Base-by-base conservation (phyloP, 2,888 invertebrate genomes). In the Ophion costatus region DNA sequence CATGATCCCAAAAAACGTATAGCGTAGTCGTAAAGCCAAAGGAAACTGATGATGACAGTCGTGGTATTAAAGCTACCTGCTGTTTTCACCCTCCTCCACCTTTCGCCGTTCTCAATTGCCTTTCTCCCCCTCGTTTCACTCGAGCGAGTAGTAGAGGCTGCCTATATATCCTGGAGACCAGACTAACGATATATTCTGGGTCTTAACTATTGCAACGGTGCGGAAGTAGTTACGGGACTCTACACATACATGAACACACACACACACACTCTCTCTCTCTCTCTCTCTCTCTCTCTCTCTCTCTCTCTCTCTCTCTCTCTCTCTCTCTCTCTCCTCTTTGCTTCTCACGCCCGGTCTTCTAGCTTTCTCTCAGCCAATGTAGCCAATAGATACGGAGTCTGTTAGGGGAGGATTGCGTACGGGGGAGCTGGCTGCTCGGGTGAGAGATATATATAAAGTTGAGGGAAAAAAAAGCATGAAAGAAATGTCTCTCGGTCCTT, bases 121-220 rank as follows among this genome's bases (percentile, higher is more conserved):
- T 63, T 74, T 74, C 73, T 59, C 80, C 67, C 67, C 71, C 82
- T 73, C 73, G 66, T 73, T 73, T 56, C 22, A 59, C 59, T 66
- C 57, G 59, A 73, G 61, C 42, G 61, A 74, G 22, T 61, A 61
- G 51, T 59, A 38, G 61, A 33, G 66, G 51, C 59, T 67, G 63
- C 74, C 38, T 69, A 57, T 81, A 70, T 69, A 75, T 63, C 69
- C 61, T 45, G 29, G 17, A 66, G 77, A 33, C 66, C 71, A 73
- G 71, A 78, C 61, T 73, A 73, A 80, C 80, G 83, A 80, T 84
- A 77, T 84, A 80, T 84, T 80, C 73, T 71, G 77, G 73, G 74
- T 74, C 67, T 75, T 80, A 78, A 81, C 77, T 84, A 81, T 84
- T 73, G 74, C 80, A 63, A 80, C 69, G 80, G 74, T 78, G 63